phyloP scores from a whole-genome alignment of 2,888 invertebrate species.

The Polydesmus complanatus region DNA sequence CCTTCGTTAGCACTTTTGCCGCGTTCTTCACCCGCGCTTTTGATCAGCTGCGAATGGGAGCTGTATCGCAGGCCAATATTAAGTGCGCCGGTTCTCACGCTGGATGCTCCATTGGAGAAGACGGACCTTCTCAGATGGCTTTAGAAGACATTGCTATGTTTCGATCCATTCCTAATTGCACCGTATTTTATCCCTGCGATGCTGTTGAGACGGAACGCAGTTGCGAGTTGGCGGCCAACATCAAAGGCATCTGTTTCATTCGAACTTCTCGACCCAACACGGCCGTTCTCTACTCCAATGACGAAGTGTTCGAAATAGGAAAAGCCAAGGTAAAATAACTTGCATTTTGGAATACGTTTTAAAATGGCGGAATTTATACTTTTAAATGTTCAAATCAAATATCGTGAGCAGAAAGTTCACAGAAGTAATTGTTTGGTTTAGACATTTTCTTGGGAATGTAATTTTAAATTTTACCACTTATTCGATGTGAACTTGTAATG shows the following conservation, averaged over 20 bases:
- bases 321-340: conserved; percentile 36
- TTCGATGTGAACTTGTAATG: no score
- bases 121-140: conserved; percentile 99
- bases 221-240: conserved; percentile 89
- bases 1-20: conserved; percentile 94
- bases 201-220: conserved; percentile 90
- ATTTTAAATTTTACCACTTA: no score
- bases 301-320: conserved; percentile 61
- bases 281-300: conserved; percentile 66
- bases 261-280: conserved; percentile 89
- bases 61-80: conserved; percentile 93
- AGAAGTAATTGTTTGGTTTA: no score
- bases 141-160: conserved; percentile 96
- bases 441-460: no score
- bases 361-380: background rate
- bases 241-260: conserved; percentile 86
- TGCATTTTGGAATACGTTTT: background rate
- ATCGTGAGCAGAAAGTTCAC: no score
- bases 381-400: background rate
- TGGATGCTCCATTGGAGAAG: conserved; percentile 93
- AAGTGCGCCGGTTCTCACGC: conserved; percentile 96
- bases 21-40: conserved; percentile 93
- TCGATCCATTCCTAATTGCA: conserved; percentile 63
- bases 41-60: conserved; percentile 99
- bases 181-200: conserved; percentile 62